Percentiles rank a stretch among this genome's conserved stretches.
Conservation (phyloP, 23 tunicate species). For the Styela plicata region DNA sequence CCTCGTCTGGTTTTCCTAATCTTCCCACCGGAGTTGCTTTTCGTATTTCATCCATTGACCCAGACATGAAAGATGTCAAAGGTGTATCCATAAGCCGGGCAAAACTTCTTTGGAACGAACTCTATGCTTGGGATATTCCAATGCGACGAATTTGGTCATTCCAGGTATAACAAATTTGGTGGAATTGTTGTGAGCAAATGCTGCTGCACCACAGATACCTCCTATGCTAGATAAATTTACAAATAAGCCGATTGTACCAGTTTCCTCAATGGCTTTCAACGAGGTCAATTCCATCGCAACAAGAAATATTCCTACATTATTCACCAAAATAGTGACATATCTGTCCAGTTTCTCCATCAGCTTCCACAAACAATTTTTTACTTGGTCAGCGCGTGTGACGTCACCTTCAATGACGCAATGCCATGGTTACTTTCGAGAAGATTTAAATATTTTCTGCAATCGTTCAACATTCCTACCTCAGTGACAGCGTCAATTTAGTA, state of each 20-base stretch:
- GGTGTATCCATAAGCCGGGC: conserved; percentile 9
- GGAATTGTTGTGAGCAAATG: conserved; percentile 48
- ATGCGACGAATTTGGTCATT: conserved; percentile 55
- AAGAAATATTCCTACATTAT: conserved; percentile 49
- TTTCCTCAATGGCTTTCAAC: conserved; percentile 14
- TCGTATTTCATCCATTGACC: too few species aligned
- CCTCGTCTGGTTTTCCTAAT: too few species aligned
- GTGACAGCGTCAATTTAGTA: too few species aligned
- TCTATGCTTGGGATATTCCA: too few species aligned
- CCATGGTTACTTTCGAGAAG: not conserved
- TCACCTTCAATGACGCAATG: not conserved
- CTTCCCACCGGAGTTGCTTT: too few species aligned
- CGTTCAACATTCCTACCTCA: too few species aligned
- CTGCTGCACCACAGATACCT: conserved; percentile 16
- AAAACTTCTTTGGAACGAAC: conserved; percentile 18
- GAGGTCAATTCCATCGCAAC: conserved; percentile 45
- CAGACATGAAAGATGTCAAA: too few species aligned
- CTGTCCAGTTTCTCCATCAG: not conserved
- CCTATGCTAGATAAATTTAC: conserved; percentile 64
- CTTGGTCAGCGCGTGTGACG: conserved; percentile 6
- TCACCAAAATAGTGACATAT: conserved; percentile 24
- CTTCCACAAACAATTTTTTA: not conserved
- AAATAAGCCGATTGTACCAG: conserved; percentile 7
- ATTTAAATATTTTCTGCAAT: not conserved
- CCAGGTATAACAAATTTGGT: conserved; percentile 74